phyloP scores from a whole-genome alignment of 2,888 invertebrate genomes.

The Anagyrus pseudococci region DNA sequence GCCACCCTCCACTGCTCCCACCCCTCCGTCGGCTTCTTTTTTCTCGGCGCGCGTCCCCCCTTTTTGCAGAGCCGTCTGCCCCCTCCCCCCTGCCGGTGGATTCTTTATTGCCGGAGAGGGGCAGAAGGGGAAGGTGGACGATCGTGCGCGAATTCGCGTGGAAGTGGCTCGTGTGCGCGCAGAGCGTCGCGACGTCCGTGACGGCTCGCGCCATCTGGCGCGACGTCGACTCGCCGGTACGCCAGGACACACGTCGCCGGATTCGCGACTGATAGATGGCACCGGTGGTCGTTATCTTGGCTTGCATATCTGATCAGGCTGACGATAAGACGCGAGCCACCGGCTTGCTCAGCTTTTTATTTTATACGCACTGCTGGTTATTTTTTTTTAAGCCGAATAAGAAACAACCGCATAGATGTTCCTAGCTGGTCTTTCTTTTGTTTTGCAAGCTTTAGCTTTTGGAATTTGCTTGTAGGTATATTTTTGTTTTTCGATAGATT shows the following conservation, averaged over 20 bases:
- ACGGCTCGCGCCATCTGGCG: conserved; percentile 31
- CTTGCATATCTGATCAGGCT: background rate
- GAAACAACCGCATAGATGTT: too few relatives aligned
- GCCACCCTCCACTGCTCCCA: conserved; percentile 4
- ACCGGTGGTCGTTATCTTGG: conserved; percentile 21
- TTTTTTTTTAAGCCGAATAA: too few relatives aligned
- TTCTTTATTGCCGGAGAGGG: too few relatives aligned
- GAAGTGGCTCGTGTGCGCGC: background rate
- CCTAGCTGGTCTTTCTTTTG: too few relatives aligned
- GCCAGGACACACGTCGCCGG: conserved; percentile 19
- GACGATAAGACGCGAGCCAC: too few relatives aligned
- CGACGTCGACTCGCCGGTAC: conserved; percentile 36
- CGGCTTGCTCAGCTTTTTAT: too few relatives aligned
- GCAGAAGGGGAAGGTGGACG: too few relatives aligned
- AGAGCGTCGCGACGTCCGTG: conserved; percentile 2
- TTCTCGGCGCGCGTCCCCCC: background rate
- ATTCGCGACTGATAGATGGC: conserved; percentile 33
- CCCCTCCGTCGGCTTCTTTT: conserved; percentile 6
- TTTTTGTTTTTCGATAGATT: too few relatives aligned
- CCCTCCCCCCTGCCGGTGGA: background rate
- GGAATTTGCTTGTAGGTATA: too few relatives aligned
- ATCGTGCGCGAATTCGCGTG: background rate
- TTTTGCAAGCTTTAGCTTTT: too few relatives aligned
- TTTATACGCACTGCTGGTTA: too few relatives aligned
- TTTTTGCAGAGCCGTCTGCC: background rate